Percentiles rank a stretch among this genome's conserved stretches.
Conservation (phyloP, 2,113 vertebrate genomes). For the Bettongia penicillata region DNA sequence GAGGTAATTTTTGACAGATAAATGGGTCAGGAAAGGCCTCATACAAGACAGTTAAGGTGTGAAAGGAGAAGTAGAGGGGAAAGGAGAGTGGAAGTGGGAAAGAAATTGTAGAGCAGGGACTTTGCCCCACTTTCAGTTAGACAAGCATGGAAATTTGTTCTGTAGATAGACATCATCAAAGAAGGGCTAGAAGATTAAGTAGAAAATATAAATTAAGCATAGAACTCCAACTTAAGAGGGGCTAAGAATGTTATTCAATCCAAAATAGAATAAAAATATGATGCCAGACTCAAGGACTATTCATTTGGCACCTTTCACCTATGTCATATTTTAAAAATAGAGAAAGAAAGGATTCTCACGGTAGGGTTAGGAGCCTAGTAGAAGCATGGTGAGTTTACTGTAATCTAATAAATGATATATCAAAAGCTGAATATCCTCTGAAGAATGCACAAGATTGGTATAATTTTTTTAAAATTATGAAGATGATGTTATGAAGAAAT, state of each 20-base stretch:
- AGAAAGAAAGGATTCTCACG: slow-evolving; percentile 43
- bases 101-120: not conserved
- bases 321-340: slow-evolving; percentile 51
- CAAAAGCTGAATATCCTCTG: slow-evolving; percentile 44
- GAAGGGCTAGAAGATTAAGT: not conserved
- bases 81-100: not conserved
- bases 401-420: slow-evolving; percentile 62
- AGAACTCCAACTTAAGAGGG: slow-evolving; percentile 24
- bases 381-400: slow-evolving; percentile 55
- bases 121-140: not conserved
- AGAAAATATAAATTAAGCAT: not conserved
- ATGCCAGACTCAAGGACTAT: slow-evolving; percentile 46
- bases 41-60: not conserved
- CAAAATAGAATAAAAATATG: not conserved
- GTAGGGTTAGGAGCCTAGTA: slow-evolving; percentile 44
- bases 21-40: not conserved
- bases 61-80: not conserved
- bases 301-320: slow-evolving; percentile 43
- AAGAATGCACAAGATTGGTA: slow-evolving; percentile 57
- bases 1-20: not conserved
- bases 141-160: not conserved
- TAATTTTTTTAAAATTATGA: slow-evolving; percentile 45
- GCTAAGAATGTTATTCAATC: not conserved
- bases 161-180: not conserved
- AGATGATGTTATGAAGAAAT: not conserved